These are phyloP conservation scores for Cataglyphis cursor DNA, from an alignment of 2,888 invertebrate genomes.

Conservation along the genomic window DNA sequence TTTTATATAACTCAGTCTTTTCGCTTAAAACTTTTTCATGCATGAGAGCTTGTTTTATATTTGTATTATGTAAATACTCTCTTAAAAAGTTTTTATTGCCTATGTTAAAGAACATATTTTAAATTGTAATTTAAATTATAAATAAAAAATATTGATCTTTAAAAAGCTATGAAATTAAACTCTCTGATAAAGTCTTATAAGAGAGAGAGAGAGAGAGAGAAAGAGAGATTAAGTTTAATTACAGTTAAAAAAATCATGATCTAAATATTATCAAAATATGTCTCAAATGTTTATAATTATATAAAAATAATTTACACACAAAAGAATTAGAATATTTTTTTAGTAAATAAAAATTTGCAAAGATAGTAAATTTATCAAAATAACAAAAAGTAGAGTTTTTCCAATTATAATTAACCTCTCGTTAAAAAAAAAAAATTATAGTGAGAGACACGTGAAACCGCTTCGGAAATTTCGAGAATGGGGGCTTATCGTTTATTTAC, in stretches of 20 bases:
- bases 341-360: not conserved
- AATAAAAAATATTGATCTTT: not conserved
- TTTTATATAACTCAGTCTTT: constrained; percentile 11
- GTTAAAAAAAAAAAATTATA: constrained; percentile 4
- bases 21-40: not conserved
- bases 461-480: not conserved
- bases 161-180: not conserved
- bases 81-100: not conserved
- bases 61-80: not conserved
- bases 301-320: not conserved
- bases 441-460: not conserved
- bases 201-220: not conserved
- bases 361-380: not conserved
- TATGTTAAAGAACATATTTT: not conserved
- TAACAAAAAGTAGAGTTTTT: not conserved
- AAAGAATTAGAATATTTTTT: not conserved
- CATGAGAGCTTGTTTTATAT: not conserved
- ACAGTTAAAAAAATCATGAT: not conserved
- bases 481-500: constrained; percentile 20
- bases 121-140: not conserved
- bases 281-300: not conserved
- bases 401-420: not conserved
- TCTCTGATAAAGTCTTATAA: not conserved
- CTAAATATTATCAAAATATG: not conserved
- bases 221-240: not conserved